Conservation (phyloP, 2,797 vertebrate species). For the Thalassophryne amazonica region DNA sequence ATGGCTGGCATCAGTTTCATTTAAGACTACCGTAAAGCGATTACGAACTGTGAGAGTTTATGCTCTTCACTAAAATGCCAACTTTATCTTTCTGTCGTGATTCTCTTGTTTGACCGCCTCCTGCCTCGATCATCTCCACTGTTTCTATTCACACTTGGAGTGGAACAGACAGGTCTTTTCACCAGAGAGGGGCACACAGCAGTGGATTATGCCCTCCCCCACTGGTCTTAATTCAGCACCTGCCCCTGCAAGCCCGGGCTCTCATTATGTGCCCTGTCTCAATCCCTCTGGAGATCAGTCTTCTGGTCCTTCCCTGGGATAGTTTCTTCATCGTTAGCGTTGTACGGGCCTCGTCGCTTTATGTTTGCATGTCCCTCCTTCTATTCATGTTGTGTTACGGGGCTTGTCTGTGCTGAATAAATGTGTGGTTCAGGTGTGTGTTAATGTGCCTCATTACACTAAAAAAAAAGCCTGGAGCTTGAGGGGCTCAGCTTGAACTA, state of each 20-base stretch:
- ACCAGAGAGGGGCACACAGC: constrained; percentile 44
- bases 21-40: constrained; percentile 46
- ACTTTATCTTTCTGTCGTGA: constrained; percentile 59
- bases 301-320: constrained; percentile 20
- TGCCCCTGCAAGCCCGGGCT: constrained; percentile 52
- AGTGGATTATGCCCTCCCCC: constrained; percentile 66
- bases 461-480: constrained; percentile 36
- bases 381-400: constrained; percentile 19
- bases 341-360: constrained; percentile 24
- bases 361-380: constrained; percentile 33
- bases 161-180: constrained; percentile 72
- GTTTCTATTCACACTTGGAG: constrained; percentile 51
- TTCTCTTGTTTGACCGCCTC: constrained; percentile 56
- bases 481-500: constrained; percentile 42
- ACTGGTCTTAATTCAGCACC: constrained; percentile 65
- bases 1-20: constrained; percentile 47
- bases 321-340: constrained; percentile 36
- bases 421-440: constrained; percentile 59
- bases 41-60: constrained; percentile 45
- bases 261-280: constrained; percentile 55
- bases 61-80: constrained; percentile 45
- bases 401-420: constrained; percentile 16
- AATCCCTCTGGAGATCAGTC: constrained; percentile 35
- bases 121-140: constrained; percentile 43
- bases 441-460: constrained; percentile 59